Evolutionary conservation across 2,113 vertebrate genomes (phyloP).

Genomic region (Podarcis muralis): DNA sequence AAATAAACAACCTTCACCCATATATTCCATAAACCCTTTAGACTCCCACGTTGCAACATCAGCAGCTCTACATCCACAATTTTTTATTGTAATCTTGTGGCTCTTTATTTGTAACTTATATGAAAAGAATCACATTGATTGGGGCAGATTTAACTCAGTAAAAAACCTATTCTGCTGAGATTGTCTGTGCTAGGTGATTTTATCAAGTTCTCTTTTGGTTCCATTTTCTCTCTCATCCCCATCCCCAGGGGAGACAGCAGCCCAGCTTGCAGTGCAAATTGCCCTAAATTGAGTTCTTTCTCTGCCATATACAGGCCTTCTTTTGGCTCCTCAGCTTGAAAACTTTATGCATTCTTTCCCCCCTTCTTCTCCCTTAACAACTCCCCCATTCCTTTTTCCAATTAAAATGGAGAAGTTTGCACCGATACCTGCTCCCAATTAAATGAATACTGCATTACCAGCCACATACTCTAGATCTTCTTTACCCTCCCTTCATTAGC

Average conservation of each 20-base stretch:
- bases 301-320: slow-evolving; percentile 91
- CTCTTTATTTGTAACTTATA: slow-evolving; percentile 98
- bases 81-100: slow-evolving; percentile 88
- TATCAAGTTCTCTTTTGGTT: slow-evolving; percentile 96
- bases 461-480: slow-evolving; percentile 78
- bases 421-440: slow-evolving; percentile 86
- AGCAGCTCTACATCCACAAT: slow-evolving; percentile 73
- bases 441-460: slow-evolving; percentile 84
- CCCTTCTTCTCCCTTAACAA: slow-evolving; percentile 83
- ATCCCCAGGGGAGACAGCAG: slow-evolving; percentile 90
- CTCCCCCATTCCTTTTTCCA: slow-evolving; percentile 77
- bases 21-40: slow-evolving; percentile 79
- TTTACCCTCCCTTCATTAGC: slow-evolving; percentile 89
- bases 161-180: slow-evolving; percentile 95
- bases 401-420: slow-evolving; percentile 86
- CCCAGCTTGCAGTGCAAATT: slow-evolving; percentile 97
- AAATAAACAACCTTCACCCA: slow-evolving; percentile 54
- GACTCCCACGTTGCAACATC: slow-evolving; percentile 75
- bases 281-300: slow-evolving; percentile 99
- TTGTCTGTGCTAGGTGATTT: slow-evolving; percentile 91
- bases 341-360: slow-evolving; percentile 89
- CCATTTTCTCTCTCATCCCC: slow-evolving; percentile 96
- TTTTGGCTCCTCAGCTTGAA: slow-evolving; percentile 86
- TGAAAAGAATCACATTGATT: slow-evolving; percentile 97
- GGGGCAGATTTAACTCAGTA: slow-evolving; percentile 97